Conservation (phyloP, 1,140 invertebrate species). For the Glomeris maerens region DNA sequence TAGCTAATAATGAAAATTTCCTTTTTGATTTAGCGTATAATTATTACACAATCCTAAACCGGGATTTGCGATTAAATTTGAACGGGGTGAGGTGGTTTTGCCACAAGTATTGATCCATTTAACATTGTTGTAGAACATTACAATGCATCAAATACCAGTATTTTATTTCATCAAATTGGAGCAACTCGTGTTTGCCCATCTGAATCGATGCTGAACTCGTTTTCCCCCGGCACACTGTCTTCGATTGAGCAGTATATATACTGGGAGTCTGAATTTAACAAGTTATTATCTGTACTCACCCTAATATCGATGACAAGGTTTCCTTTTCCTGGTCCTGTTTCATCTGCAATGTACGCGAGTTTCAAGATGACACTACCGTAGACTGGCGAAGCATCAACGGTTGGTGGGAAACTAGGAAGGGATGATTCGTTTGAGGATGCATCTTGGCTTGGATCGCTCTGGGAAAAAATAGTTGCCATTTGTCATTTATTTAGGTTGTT, state of each 20-base stretch:
- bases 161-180: too few species aligned
- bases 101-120: too few species aligned
- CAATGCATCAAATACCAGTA: too few species aligned
- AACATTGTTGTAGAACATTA: too few species aligned
- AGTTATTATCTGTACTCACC: neutral
- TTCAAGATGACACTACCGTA: neutral
- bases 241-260: neutral
- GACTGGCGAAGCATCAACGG: neutral
- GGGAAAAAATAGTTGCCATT: neutral
- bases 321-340: neutral
- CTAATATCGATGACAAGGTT: neutral
- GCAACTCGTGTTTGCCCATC: neutral
- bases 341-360: neutral
- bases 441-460: constrained; percentile 1
- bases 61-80: too few species aligned
- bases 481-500: neutral
- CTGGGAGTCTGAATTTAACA: neutral
- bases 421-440: neutral
- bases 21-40: too few species aligned
- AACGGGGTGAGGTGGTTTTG: too few species aligned
- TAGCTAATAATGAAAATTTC: too few species aligned
- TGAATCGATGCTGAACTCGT: neutral
- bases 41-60: too few species aligned
- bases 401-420: neutral
- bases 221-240: neutral